Base-by-base conservation (phyloP, 1,140 invertebrate species). In the Nephotettix cincticeps region DNA sequence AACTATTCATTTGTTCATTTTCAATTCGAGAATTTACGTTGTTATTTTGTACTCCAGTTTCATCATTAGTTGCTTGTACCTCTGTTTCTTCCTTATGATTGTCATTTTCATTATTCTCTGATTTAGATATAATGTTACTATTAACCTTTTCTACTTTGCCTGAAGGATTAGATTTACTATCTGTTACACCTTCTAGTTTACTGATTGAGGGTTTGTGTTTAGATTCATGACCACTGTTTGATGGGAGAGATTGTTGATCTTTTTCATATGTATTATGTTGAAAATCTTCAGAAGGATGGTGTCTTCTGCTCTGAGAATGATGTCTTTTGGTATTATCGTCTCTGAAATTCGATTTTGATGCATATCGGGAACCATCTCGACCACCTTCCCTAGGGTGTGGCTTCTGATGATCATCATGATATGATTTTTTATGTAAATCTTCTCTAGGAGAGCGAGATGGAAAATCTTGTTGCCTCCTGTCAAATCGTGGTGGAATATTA, bases 31-130 rank as follows among this genome's bases (percentile, higher is more conserved):
- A 25, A 21, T 58, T 25, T 25, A 58, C 11, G 2, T 21, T 25
- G 19, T 58, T 25, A 21, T 58, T 65, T 65, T n/a, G 28, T 65
- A n/a, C 61, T 32, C 3, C 17, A n/a, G 1, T 65, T 65, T 65
- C 30, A 19, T 29, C 17, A 2, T 3, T 32, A 54, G n/a, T 23
- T 25, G 23, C 30, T 69, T 58, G 28, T 19, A 19, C 21, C 3
- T 19, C 47, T 23, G 3, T 51, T 19, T 51, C 4, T 11, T 51
- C 47, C 3, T 4, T 6, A 51, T 51, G 17, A 6, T n/a, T 51
- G 6, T 51, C 21, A 19, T n/a, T n/a, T 51, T 51, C 6, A 6
- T 4, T 51, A 23, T 9, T 3, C 6, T 51, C 47, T 51, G 4
- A 4, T 19, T 51, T 23, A 51, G 47, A 19, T 9, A 6, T 51